A percentile compares a stretch with the other conserved stretches of the same genome.
These are phyloP conservation scores for Oryctes rhinoceros DNA, from an alignment of 1,140 invertebrate genomes.

Conservation along the genomic window DNA sequence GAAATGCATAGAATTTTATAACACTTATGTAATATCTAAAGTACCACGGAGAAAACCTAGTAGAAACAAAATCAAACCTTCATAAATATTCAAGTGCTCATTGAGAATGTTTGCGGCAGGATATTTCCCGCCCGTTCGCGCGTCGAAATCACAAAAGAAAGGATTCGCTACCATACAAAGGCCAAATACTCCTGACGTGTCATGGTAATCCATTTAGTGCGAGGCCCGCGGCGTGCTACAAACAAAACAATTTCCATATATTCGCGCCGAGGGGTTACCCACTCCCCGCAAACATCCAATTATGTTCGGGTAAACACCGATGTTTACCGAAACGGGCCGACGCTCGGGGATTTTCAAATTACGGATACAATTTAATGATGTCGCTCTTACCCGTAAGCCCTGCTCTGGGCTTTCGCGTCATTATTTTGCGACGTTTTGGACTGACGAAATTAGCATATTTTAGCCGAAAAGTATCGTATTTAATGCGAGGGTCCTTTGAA, in stretches of 20 bases:
- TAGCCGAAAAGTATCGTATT: slow-evolving; percentile 2
- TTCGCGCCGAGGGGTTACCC: slow-evolving; percentile 8
- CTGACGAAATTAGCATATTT: slow-evolving; percentile 10
- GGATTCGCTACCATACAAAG: slow-evolving; percentile 8
- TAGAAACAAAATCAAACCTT: slow-evolving; percentile 3
- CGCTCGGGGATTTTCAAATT: slow-evolving; percentile 13
- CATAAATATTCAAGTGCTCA: slow-evolving; percentile 22
- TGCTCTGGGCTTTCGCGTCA: slow-evolving; percentile 6
- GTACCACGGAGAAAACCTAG: not conserved
- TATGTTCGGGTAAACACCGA: slow-evolving; percentile 21
- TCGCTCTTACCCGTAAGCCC: not conserved
- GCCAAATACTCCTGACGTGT: slow-evolving; percentile 19
- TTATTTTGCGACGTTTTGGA: slow-evolving; percentile 18
- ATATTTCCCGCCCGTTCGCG: not conserved
- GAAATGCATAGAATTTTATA: not conserved
- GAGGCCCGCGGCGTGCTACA: slow-evolving; percentile 4
- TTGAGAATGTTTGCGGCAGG: not conserved
- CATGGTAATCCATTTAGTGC: slow-evolving; percentile 8
- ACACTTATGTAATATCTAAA: not conserved
- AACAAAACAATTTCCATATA: slow-evolving; percentile 22
- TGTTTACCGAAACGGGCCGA: slow-evolving; percentile 12
- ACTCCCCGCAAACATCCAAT: slow-evolving; percentile 17
- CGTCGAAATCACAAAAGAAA: slow-evolving; percentile 18
- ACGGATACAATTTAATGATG: slow-evolving; percentile 7
- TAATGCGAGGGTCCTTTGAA: not conserved